Percentiles rank a stretch among this genome's conserved stretches.
These are phyloP conservation scores for Tamias sibiricus DNA, from an alignment of 2,113 vertebrate genomes.

Conservation along the genomic window DNA sequence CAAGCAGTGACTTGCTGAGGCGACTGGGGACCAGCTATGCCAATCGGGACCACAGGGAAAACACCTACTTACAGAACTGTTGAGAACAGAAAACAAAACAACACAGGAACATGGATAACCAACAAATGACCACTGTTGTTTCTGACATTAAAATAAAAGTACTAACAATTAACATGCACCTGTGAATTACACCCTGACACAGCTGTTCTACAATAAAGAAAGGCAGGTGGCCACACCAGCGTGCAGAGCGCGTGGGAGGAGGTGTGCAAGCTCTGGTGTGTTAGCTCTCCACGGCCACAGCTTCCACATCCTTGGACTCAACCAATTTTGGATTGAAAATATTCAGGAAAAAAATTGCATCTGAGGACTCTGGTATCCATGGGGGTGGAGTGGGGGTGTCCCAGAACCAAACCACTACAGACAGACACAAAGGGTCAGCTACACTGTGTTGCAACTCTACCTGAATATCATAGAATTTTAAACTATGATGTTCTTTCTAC, in stretches of 20 bases:
- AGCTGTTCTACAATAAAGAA: neutral
- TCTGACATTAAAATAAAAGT: neutral
- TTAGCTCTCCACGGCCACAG: neutral
- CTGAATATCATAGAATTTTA: neutral
- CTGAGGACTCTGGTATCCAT: neutral
- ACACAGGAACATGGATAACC: rapidly evolving
- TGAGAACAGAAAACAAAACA: neutral
- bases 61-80: no score
- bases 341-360: neutral
- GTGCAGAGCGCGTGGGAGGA: neutral
- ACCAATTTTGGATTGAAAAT: neutral
- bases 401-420: no score
- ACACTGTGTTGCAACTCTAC: neutral
- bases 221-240: neutral
- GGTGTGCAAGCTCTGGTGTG: neutral
- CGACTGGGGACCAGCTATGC: neutral
- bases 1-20: neutral
- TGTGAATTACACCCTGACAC: neutral
- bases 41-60: neutral
- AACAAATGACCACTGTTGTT: neutral
- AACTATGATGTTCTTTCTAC: neutral
- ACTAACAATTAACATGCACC: neutral
- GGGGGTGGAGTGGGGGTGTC: no score
- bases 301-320: no score
- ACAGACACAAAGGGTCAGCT: neutral